A percentile compares a stretch with the other conserved stretches of the same genome.
These are phyloP conservation scores for Musca vetustissima DNA, from an alignment of 1,140 invertebrate genomes.

Conservation along the genomic window DNA sequence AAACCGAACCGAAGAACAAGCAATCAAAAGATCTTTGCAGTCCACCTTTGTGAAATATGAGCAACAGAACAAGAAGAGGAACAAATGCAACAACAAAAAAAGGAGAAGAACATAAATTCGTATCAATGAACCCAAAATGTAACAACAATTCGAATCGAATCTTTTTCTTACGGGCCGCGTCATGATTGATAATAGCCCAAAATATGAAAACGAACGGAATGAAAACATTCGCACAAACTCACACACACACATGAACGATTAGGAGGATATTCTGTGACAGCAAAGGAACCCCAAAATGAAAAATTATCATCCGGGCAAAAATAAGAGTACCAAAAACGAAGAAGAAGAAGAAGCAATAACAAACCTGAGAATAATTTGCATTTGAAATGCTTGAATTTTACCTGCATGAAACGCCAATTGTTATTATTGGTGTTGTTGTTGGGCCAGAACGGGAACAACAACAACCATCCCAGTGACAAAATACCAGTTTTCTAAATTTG, in stretches of 20 bases:
- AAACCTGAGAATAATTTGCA: too few relatives aligned
- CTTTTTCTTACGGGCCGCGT: neutral
- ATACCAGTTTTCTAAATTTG: slow-evolving; percentile 24
- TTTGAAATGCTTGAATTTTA: neutral
- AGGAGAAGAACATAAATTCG: too few relatives aligned
- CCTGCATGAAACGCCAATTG: neutral
- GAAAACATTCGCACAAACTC: too few relatives aligned
- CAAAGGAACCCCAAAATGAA: too few relatives aligned
- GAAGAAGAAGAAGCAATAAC: too few relatives aligned
- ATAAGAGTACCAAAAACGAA: too few relatives aligned
- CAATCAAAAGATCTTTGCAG: neutral
- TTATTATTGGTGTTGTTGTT: neutral
- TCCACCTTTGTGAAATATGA: too few relatives aligned
- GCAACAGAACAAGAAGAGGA: neutral
- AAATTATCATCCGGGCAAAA: too few relatives aligned
- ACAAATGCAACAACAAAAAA: neutral
- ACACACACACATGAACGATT: too few relatives aligned
- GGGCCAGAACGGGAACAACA: neutral
- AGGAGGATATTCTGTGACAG: too few relatives aligned
- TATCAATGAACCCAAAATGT: neutral
- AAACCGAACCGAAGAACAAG: neutral
- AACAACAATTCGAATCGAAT: neutral
- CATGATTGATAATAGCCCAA: neutral
- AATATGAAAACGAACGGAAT: too few relatives aligned
- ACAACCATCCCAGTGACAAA: neutral